Conservation (phyloP, 2,797 vertebrate genomes). For the Notolepis coatsorum region DNA sequence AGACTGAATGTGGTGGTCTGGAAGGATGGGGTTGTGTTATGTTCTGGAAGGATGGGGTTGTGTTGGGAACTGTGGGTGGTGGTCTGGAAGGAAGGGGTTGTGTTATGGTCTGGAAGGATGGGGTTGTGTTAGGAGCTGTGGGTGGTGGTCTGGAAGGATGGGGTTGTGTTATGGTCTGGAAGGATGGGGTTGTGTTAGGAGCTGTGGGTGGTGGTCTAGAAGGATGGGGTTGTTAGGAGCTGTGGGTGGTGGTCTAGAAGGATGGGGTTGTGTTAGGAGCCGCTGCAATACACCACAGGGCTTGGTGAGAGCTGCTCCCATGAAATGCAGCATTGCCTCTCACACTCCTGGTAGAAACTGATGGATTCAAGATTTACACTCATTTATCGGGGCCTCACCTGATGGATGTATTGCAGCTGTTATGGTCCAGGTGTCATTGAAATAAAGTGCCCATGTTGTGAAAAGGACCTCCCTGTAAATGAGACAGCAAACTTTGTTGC, state of each 20-base stretch:
- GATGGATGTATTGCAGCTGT: slow-evolving; percentile 4
- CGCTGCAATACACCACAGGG: neutral
- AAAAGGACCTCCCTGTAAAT: slow-evolving; percentile 2
- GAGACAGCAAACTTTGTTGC: neutral
- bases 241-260: too few species aligned
- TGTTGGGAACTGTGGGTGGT: too few species aligned
- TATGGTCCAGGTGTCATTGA: slow-evolving; percentile 11
- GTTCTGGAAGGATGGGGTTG: too few species aligned
- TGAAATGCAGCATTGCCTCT: slow-evolving; percentile 10
- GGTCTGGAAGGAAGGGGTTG: too few species aligned
- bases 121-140: too few species aligned
- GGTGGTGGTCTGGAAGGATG: too few species aligned
- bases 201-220: too few species aligned
- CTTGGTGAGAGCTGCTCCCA: neutral
- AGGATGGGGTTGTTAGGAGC: too few species aligned
- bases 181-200: too few species aligned
- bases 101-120: too few species aligned
- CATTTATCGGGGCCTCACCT: slow-evolving; percentile 17
- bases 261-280: too few species aligned
- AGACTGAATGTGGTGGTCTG: neutral
- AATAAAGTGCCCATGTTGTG: slow-evolving; percentile 17
- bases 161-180: too few species aligned
- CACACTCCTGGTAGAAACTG: slow-evolving; percentile 8
- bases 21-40: neutral
- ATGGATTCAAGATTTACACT: slow-evolving; percentile 2